Conservation (phyloP, 2,888 invertebrate species). For the Neoitamus cyanurus region DNA sequence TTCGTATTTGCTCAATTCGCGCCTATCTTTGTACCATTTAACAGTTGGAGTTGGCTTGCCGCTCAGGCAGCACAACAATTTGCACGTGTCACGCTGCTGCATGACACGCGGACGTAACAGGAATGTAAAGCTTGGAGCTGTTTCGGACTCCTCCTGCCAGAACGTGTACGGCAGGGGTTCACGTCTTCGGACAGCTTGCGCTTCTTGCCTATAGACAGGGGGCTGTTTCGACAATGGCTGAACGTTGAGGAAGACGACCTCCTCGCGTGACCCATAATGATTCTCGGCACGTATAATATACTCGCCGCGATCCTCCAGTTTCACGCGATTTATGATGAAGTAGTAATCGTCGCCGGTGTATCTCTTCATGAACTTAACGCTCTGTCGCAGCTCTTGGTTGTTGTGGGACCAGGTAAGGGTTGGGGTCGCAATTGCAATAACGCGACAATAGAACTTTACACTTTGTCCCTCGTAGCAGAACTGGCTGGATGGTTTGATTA, state of each 20-base stretch:
- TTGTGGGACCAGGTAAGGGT: slow-evolving; percentile 96
- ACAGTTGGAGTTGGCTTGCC: slow-evolving; percentile 96
- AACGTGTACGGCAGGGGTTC: slow-evolving; percentile 86
- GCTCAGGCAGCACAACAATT: slow-evolving; percentile 94
- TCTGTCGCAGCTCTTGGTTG: slow-evolving; percentile 92
- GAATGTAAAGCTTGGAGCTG: slow-evolving; percentile 97
- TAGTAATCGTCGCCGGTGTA: slow-evolving; percentile 96
- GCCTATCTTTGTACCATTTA: slow-evolving; percentile 91
- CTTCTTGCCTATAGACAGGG: slow-evolving; percentile 71
- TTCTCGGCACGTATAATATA: slow-evolving; percentile 97
- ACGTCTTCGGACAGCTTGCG: slow-evolving; percentile 79
- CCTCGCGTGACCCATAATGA: slow-evolving; percentile 94
- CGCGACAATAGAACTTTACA: slow-evolving; percentile 96
- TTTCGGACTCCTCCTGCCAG: slow-evolving; percentile 93
- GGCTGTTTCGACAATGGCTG: slow-evolving; percentile 73
- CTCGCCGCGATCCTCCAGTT: slow-evolving; percentile 95
- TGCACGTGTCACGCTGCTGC: slow-evolving; percentile 96
- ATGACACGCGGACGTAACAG: slow-evolving; percentile 97
- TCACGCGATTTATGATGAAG: slow-evolving; percentile 96
- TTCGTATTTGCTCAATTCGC: slow-evolving; percentile 89
- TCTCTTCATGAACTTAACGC: slow-evolving; percentile 99
- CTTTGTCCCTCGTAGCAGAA: slow-evolving; percentile 98
- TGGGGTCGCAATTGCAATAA: slow-evolving; percentile 93
- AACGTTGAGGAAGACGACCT: slow-evolving; percentile 95
- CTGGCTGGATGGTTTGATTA: slow-evolving; percentile 94